These are phyloP conservation scores for Megaceryle maxima DNA, from an alignment of 2,113 vertebrate genomes.

Conservation along the genomic window DNA sequence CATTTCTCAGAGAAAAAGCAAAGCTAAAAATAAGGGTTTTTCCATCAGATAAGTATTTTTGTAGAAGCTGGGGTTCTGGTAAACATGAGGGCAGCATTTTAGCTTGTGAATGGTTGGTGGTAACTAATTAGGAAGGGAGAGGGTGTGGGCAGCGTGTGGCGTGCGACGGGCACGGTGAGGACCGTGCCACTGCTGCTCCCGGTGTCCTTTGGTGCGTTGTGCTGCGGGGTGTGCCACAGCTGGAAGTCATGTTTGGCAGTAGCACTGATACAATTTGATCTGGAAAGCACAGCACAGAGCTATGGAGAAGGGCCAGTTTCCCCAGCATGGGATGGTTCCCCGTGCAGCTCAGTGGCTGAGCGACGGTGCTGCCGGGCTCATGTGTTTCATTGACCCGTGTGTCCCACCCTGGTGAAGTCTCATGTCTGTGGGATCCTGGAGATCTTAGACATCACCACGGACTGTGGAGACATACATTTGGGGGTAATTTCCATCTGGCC, in stretches of 20 bases:
- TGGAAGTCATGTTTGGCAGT: not conserved
- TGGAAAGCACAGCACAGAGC: not conserved
- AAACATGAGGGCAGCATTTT: not conserved
- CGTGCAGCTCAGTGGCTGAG: not conserved
- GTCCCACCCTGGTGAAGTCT: not conserved
- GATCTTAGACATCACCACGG: not conserved
- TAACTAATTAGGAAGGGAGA: not conserved
- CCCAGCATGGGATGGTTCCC: not conserved
- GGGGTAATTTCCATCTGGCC: too few relatives aligned
- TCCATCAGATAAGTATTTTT: not conserved
- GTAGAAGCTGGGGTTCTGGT: not conserved
- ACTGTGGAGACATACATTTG: too few relatives aligned
- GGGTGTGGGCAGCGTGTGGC: not conserved
- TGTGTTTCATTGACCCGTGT: accelerated
- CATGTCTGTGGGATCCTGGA: not conserved
- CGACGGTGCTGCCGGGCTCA: not conserved
- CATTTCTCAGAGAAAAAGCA: constrained; percentile 31
- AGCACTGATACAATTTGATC: too few relatives aligned
- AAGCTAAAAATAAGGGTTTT: constrained; percentile 45
- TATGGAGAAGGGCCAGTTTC: not conserved
- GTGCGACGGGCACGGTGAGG: accelerated
- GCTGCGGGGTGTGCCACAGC: not conserved
- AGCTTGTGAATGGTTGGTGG: not conserved
- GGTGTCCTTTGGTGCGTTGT: accelerated
- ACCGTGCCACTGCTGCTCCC: not conserved